Evolutionary conservation across 2,113 vertebrate genomes (phyloP), one percentile per base, ranked within the genome.

Genomic region (Leuciscus idus): DNA sequence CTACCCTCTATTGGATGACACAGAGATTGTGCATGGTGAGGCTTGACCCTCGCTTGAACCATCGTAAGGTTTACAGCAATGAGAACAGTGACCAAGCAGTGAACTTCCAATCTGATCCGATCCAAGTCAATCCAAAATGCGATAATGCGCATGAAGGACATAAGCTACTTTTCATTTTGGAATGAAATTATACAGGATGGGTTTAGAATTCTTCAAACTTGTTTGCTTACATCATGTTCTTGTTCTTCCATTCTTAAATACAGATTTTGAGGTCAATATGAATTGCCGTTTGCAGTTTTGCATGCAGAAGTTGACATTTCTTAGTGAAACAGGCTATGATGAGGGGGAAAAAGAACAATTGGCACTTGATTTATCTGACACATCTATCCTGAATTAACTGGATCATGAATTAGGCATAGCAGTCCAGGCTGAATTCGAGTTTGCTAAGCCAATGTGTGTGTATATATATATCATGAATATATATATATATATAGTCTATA

Each of bases 1-100:
- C 91, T 88, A 84, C 93, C 94, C 93, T 94, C 95, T 95, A 86
- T 94, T 94, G 95, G 94, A 91, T 85, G 88, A 88, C 74, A 88
- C 11, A 28, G 89, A 90, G 81, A 93, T 83, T 93, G 91, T 89
- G 15, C 30, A 57, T 43, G 52, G 2, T 39, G 30, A 46, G 15
- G 79, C 7, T 59, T 89, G 85, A 89, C 85, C 86, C 43, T n/a
- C 21, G 46, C 85, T 83, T 30, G 13, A 46, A 78, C 8, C 76
- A 15, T 28, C 55, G 17, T 6, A 23, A n/a, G 11, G 62, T 26
- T 61, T 76, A 33, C 15, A 78, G 73, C 55, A 61, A 28, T 83
- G 50, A 64, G 68, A 78, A 43, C 26, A 28, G 79, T 33, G 76
- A 68, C 77, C 75, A 57, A 23, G 21, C 52, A 30, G 55, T 85